Evolutionary conservation across 2,113 vertebrate species (phyloP).

Genomic region (Theristicus caerulescens): DNA sequence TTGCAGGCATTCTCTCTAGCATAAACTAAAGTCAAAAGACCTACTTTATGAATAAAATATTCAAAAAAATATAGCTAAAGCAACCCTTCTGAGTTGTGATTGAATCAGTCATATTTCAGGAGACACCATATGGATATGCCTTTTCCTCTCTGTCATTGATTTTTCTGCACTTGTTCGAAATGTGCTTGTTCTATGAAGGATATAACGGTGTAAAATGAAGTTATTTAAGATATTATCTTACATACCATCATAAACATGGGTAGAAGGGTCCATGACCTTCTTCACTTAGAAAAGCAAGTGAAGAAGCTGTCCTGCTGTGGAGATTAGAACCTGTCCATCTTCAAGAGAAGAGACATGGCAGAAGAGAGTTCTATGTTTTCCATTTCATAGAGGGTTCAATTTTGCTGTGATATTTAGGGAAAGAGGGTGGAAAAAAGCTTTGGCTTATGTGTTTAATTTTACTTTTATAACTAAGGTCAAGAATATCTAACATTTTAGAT

Average conservation of each 20-base stretch:
- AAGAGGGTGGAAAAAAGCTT: background rate
- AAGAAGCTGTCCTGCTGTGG: background rate
- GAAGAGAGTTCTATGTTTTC: background rate
- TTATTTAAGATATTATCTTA: background rate
- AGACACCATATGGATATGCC: background rate
- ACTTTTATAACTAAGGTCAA: background rate
- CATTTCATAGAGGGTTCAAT: background rate
- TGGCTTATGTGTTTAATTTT: background rate
- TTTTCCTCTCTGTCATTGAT: background rate
- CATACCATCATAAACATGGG: background rate
- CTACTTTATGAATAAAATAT: background rate
- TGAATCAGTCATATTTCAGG: background rate
- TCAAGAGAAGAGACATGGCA: background rate
- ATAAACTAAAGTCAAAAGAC: background rate
- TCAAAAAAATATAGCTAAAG: background rate
- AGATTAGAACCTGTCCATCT: background rate
- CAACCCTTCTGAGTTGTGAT: background rate
- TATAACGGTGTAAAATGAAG: background rate
- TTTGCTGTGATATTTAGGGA: background rate
- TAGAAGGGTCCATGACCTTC: background rate
- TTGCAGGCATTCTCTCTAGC: background rate
- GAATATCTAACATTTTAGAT: background rate
- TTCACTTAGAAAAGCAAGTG: background rate
- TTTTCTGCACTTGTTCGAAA: background rate
- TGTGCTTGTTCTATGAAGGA: background rate